These are phyloP conservation scores for Danio aesculapii DNA, from an alignment of 2,797 vertebrate species.

Conservation along the genomic window DNA sequence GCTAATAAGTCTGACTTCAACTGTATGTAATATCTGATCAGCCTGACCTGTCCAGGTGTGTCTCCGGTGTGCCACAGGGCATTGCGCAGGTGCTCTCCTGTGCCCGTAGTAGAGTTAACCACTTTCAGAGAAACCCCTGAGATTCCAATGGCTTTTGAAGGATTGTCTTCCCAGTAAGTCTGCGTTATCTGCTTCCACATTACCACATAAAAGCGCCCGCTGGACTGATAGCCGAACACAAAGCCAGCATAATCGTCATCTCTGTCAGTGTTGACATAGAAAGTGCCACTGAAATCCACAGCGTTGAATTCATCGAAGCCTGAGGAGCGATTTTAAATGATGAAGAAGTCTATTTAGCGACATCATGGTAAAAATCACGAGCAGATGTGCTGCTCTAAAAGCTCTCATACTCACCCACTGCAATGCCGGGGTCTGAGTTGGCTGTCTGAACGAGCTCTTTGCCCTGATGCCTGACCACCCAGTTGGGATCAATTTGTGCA, in stretches of 20 bases:
- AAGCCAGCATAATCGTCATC: slow-evolving; percentile 98
- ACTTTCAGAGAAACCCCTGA: slow-evolving; percentile 98
- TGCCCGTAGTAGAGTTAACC: slow-evolving; percentile 95
- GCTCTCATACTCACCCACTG: slow-evolving; percentile 86
- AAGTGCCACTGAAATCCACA: slow-evolving; percentile 97
- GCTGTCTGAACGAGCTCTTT: slow-evolving; percentile 98
- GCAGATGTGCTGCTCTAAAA: not conserved
- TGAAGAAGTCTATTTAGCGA: not conserved
- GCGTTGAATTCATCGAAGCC: slow-evolving; percentile 89
- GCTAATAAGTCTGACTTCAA: too few species aligned
- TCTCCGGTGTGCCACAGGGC: slow-evolving; percentile 98
- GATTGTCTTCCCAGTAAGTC: slow-evolving; percentile 98
- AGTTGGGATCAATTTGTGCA: slow-evolving; percentile 97
- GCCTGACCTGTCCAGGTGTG: slow-evolving; percentile 90
- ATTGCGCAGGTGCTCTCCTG: slow-evolving; percentile 93
- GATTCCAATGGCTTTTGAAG: slow-evolving; percentile 95
- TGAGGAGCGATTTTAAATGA: slow-evolving; percentile 6
- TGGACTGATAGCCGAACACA: slow-evolving; percentile 98
- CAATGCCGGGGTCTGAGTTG: slow-evolving; percentile 97
- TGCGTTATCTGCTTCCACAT: slow-evolving; percentile 99
- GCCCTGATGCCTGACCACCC: slow-evolving; percentile 98
- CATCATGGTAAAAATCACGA: not conserved
- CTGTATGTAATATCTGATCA: not conserved
- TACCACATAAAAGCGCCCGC: slow-evolving; percentile 94
- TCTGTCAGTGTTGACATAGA: slow-evolving; percentile 97